Percentiles rank a stretch among this genome's conserved stretches.
Evolutionary conservation across 2,888 invertebrate species (phyloP).

Genomic region (Acrobasis repandana): DNA sequence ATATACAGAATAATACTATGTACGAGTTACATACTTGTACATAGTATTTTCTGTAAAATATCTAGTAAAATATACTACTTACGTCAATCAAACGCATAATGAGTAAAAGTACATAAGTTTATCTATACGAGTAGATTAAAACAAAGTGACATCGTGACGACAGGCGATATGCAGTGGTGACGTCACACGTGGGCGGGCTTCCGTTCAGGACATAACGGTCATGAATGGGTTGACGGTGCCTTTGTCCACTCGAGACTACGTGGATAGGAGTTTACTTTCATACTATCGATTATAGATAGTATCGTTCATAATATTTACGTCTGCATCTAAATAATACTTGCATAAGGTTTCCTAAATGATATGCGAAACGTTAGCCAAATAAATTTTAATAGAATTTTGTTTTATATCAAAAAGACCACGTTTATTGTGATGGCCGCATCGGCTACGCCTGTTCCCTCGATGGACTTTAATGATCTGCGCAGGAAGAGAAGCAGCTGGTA

Average conservation of each 20-base stretch:
- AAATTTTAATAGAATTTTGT: too few relatives aligned
- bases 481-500: too few relatives aligned
- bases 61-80: not conserved
- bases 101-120: not conserved
- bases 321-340: too few relatives aligned
- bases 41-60: too few relatives aligned
- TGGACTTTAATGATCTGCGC: too few relatives aligned
- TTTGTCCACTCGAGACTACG: constrained; percentile 12
- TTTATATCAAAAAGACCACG: too few relatives aligned
- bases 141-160: not conserved
- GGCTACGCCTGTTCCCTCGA: too few relatives aligned
- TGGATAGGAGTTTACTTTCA: constrained; percentile 3
- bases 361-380: too few relatives aligned
- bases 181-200: constrained; percentile 26
- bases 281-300: not conserved
- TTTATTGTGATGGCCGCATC: too few relatives aligned
- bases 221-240: constrained; percentile 14
- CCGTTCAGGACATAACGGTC: constrained; percentile 12
- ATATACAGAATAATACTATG: too few relatives aligned
- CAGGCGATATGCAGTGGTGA: constrained; percentile 24
- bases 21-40: too few relatives aligned
- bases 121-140: not conserved
- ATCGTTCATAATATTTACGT: not conserved
- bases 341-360: too few relatives aligned
- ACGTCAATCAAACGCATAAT: not conserved